These are phyloP conservation scores for Apteryx mantelli DNA, from an alignment of 2,113 vertebrate genomes.

Conservation along the genomic window DNA sequence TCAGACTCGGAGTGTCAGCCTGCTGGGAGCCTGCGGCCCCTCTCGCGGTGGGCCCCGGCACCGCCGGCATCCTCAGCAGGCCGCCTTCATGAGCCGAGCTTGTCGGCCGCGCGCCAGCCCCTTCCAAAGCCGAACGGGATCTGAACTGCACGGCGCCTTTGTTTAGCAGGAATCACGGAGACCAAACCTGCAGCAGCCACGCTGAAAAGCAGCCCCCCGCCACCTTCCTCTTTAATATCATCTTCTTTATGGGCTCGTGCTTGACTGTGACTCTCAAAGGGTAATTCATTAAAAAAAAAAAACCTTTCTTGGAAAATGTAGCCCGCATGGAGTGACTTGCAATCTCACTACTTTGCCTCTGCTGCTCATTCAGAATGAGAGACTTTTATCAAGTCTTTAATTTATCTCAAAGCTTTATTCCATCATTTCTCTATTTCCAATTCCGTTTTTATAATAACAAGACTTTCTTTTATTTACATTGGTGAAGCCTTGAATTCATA, in stretches of 20 bases:
- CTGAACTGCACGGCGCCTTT: neutral
- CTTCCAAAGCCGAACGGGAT: neutral
- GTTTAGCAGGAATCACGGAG: neutral
- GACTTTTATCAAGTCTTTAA: slow-evolving; percentile 28
- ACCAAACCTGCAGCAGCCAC: neutral
- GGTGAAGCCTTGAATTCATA: slow-evolving; percentile 49
- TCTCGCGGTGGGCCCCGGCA: neutral
- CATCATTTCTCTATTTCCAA: slow-evolving; percentile 30
- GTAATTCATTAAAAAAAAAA: slow-evolving; percentile 28
- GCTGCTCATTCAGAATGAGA: neutral
- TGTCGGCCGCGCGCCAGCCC: neutral
- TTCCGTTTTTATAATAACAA: slow-evolving; percentile 37
- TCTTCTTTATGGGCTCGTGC: neutral
- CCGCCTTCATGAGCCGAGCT: neutral
- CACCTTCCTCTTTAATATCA: slow-evolving; percentile 10
- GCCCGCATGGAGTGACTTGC: neutral
- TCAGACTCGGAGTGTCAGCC: neutral
- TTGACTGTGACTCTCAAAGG: slow-evolving; percentile 33
- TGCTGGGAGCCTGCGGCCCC: rapidly evolving
- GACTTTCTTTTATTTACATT: slow-evolving; percentile 58
- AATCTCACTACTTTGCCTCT: neutral
- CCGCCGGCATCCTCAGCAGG: neutral
- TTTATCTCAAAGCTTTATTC: slow-evolving; percentile 55
- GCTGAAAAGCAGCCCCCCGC: neutral
- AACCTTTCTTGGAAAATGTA: slow-evolving; percentile 23